Evolutionary conservation across 2,888 invertebrate genomes (phyloP), one percentile per base, ranked within the genome.

Genomic region (Dyspetes luteomarginatus): DNA sequence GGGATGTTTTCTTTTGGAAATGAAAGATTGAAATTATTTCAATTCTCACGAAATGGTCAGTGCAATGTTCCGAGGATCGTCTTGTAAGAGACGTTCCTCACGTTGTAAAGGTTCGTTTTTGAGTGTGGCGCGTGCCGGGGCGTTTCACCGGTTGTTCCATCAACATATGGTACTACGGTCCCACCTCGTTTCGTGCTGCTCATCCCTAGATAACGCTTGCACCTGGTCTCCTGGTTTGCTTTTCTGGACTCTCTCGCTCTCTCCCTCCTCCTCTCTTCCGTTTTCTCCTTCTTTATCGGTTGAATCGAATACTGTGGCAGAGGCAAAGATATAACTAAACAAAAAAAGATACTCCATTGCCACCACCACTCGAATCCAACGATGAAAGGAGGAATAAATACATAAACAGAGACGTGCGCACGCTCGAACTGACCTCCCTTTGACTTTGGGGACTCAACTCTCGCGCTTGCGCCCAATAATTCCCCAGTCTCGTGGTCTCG

Each of bases 91-190:
- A 74, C 80, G 85, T 82, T 89, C 86, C 85, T 86, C 86, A 83
- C 89, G 82, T 82, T 82, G 82, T 86, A 87, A 85, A 88, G 89
- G 89, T 84, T 87, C 87, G 85, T 85, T 88, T 89, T 89, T 88
- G 87, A 91, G 88, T 91, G 90, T 89, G 90, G 89, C 91, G 89
- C 91, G 91, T 91, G 91, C 90, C 90, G 72, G 83, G 85, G 85
- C 87, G 74, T 88, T 88, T 88, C 88, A 88, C 86, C 86, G 86
- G 83, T 77, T 67, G 67, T 86, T 84, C 87, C 64, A 88, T 89
- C 88, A 90, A 91, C 91, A 91, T 92, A 91, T 92, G 91, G 88
- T 89, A 87, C 85, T 86, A 88, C 79, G 83, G 83, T 83, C 79
- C 81, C 84, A 88, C 88, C 88, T 88, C 86, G 88, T 87, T 89